Conservation (phyloP, 1,140 invertebrate genomes). For the Aphelenchoides besseyi region DNA sequence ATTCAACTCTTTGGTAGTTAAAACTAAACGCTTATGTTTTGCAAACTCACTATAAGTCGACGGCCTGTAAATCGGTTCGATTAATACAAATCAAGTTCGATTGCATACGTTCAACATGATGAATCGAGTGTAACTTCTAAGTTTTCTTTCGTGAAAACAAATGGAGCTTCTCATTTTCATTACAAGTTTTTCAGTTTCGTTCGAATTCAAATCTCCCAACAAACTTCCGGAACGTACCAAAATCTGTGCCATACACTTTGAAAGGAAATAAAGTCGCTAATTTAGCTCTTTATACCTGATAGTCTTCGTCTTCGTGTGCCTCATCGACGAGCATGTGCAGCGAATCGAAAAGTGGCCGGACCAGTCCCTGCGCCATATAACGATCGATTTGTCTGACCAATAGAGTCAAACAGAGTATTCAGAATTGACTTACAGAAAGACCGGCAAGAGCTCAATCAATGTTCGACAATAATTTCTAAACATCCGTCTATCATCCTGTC, state of each 20-base stretch:
- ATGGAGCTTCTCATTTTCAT: neutral
- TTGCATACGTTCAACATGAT: neutral
- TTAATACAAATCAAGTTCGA: neutral
- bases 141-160: slow-evolving; percentile 4
- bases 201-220: neutral
- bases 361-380: slow-evolving; percentile 15
- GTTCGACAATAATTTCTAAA: slow-evolving; percentile 23
- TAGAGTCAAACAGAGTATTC: neutral
- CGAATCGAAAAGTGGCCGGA: slow-evolving; percentile 15
- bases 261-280: neutral
- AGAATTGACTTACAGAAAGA: slow-evolving; percentile 22
- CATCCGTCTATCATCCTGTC: neutral
- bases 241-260: slow-evolving; percentile 16
- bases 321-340: neutral
- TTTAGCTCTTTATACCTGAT: neutral
- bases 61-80: neutral
- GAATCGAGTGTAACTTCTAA: neutral
- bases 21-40: too few relatives aligned
- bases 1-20: too few relatives aligned
- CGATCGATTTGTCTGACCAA: slow-evolving; percentile 15
- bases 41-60: slow-evolving; percentile 11
- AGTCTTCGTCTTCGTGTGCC: slow-evolving; percentile 5
- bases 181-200: neutral
- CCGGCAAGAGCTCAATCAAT: slow-evolving; percentile 16
- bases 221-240: slow-evolving; percentile 11